These are phyloP conservation scores for Brachirus orientalis DNA, from an alignment of 2,113 vertebrate genomes.

Conservation along the genomic window DNA sequence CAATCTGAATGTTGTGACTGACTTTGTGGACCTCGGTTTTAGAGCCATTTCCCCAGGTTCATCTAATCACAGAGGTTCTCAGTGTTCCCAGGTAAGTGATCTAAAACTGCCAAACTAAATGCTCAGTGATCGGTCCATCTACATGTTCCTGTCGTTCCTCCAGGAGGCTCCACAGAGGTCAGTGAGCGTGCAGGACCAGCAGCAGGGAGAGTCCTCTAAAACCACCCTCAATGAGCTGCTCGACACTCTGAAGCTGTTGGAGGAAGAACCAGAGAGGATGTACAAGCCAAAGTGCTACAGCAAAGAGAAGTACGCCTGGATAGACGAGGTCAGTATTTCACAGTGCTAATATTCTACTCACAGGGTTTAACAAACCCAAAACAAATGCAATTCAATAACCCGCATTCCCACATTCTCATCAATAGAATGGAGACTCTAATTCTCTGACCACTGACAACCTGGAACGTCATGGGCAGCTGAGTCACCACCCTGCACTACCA, in stretches of 20 bases:
- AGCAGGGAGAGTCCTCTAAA: constrained; percentile 75
- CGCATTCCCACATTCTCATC: background rate
- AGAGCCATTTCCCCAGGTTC: constrained; percentile 65
- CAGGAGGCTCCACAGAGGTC: constrained; percentile 79
- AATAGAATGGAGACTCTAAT: constrained; percentile 84
- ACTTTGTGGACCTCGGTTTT: constrained; percentile 66
- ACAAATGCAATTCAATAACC: background rate
- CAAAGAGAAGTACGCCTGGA: constrained; percentile 88
- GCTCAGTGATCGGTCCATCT: background rate
- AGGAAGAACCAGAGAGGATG: constrained; percentile 88
- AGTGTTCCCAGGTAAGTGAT: constrained; percentile 75
- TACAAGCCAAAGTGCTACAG: constrained; percentile 69
- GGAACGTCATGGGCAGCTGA: constrained; percentile 89
- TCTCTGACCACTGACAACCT: constrained; percentile 92
- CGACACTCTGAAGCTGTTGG: constrained; percentile 89
- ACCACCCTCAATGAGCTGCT: constrained; percentile 89
- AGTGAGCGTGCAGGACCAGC: constrained; percentile 74
- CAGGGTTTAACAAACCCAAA: no score
- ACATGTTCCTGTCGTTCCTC: fast-evolving
- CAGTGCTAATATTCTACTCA: no score
- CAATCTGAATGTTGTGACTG: constrained; percentile 49
- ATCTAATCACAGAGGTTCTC: constrained; percentile 65
- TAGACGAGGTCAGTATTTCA: constrained; percentile 80
- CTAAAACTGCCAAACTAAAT: background rate
- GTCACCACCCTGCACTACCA: constrained; percentile 65